Evolutionary conservation across 2,113 vertebrate species (phyloP), one percentile per base, ranked within the genome.

Genomic region (Coregonus clupeaformis): DNA sequence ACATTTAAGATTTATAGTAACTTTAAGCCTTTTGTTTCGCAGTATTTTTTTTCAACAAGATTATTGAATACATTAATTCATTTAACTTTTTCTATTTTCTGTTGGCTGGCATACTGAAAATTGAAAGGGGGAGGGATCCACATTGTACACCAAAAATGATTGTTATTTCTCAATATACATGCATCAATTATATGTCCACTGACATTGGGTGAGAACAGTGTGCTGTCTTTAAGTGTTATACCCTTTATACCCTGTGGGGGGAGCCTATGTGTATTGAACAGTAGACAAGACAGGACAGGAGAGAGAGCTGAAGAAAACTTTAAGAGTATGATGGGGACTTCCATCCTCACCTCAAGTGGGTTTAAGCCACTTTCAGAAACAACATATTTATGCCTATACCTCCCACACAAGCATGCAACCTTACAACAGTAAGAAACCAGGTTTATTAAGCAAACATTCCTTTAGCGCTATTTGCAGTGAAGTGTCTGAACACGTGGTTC

Each of bases 381-480:
- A 82, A 85, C 85, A 90, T 87, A 85, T 89, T 90, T 87, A 87
- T 85, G 83, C 69, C 42, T 79, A 84, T 81, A 68, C 87, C 81
- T 90, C 87, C 89, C 86, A 91, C 90, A 85, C 85, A 78, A 82
- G 83, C 85, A 89, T 82, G 85, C 84, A 84, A 76, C 78, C 82
- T 11, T 83, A 77, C 84, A 76, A 72, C 82, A 74, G 77, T 70
- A 82, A 87, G 85, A 83, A 89, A 81, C 86, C 77, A 68, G 80
- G 84, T 90, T 79, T 88, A 86, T 90, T 88, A 91, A 90, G 87
- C 81, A 90, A 89, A 90, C 86, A 88, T 86, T 79, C 9, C 77
- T 73, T 86, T 86, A 78, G 84, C 80, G 86, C 79, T 87, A 80
- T 86, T 86, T 90, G 79, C 85, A 83, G 82, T 75, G 72, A 86